Evolutionary conservation across 1,140 invertebrate species (phyloP).

Genomic region (Portunus trituberculatus): DNA sequence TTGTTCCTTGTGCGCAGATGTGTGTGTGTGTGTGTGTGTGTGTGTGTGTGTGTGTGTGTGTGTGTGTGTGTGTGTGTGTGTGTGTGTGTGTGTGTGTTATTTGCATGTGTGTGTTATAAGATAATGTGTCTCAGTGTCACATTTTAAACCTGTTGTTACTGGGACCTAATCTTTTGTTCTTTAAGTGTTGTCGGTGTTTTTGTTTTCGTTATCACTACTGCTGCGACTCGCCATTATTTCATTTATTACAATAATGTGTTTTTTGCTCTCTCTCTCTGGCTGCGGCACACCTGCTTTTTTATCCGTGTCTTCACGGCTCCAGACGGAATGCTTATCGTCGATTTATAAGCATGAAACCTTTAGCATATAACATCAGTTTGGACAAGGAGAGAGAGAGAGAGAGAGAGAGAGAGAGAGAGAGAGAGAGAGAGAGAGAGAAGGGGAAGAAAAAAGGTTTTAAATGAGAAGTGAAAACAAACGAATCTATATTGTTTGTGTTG

Average conservation of each 20-base stretch:
- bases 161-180: not conserved
- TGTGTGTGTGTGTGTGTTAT: not conserved
- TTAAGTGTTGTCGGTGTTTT: too few species aligned
- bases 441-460: not conserved
- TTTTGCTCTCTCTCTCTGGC: too few species aligned
- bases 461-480: not conserved
- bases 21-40: conserved; percentile 16
- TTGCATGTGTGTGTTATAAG: not conserved
- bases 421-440: not conserved
- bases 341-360: not conserved
- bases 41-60: conserved; percentile 4
- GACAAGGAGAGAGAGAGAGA: not conserved
- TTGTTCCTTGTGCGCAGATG: not conserved
- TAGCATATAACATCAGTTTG: not conserved
- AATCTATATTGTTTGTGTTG: not conserved
- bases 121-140: not conserved
- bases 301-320: too few species aligned
- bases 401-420: not conserved
- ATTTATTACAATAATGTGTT: too few species aligned
- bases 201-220: too few species aligned
- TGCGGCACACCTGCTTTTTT: too few species aligned
- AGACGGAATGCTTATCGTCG: not conserved
- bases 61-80: not conserved
- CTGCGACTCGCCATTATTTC: too few species aligned
- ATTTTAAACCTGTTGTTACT: not conserved